Evolutionary conservation across 2,888 invertebrate species (phyloP), one percentile per base, ranked within the genome.

Genomic region (Apotomis turbidana): DNA sequence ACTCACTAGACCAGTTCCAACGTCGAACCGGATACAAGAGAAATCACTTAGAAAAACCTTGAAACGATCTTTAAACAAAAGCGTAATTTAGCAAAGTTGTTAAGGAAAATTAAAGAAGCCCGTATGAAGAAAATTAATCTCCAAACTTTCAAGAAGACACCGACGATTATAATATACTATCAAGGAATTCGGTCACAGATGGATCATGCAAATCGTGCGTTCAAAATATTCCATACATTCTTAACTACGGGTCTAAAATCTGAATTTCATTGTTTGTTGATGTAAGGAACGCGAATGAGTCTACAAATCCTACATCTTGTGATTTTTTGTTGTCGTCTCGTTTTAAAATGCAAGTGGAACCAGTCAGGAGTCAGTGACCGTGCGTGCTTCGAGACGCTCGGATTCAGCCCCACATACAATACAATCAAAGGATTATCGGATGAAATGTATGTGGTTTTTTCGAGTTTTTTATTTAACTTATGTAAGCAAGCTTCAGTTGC

Each of bases 301-400:
- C 44, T 44, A 54, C 12, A 49, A 36, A 57, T 57, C 57, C 36
- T 27, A 12, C 12, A 58, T 64, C 27, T 27, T 36, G 46, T 46
- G 44, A 55, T 67, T 71, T 66, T 54, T 55, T 66, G 46, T 1
- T 13, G 36, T 57, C 8, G 51, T 36, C 49, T 71, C 76, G 81
- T 79, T 80, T 74, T 75, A 75, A 80, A 80, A 79, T 83, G 81
- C 80, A 81, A 82, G 82, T 79, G 78, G 83, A 89, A 89, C 88
- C 84, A 81, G 90, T 88, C 80, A 74, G 76, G 85, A 72, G 72
- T 72, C 72, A 72, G 62, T 72, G 71, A 72, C 68, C 72, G 71
- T 67, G 64, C 70, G 54, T 60, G 67, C 67, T 13, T 41, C 52
- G 38, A 38, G 38, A 55, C 66, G 71, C n/a, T 55, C 55, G 8